phyloP scores from a whole-genome alignment of 2,797 vertebrate genomes.

The Sebastes iracundus region DNA sequence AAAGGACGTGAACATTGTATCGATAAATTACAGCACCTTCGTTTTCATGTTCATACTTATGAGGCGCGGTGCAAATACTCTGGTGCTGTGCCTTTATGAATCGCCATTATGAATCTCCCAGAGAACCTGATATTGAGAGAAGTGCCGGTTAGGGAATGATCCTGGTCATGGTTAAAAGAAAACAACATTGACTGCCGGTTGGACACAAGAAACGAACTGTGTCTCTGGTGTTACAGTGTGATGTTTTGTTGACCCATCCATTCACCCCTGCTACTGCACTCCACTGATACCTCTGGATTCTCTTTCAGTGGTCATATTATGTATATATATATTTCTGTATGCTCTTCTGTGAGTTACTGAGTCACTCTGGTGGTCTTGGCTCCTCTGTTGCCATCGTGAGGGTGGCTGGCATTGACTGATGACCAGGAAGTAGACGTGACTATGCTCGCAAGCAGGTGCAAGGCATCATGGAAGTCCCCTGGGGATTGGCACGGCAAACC shows the following conservation, averaged over 20 bases:
- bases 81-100: no score
- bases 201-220: background rate
- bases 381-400: background rate
- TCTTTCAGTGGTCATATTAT: background rate
- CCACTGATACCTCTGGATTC: no score
- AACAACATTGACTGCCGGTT: background rate
- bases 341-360: background rate
- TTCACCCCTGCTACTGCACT: background rate
- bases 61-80: no score
- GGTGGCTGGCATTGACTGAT: constrained; percentile 46
- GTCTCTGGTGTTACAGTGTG: background rate
- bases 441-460: constrained; percentile 58
- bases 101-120: no score
- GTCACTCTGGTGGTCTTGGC: constrained; percentile 14
- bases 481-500: constrained; percentile 27
- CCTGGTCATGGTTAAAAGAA: background rate
- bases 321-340: background rate
- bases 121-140: no score
- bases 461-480: constrained; percentile 48
- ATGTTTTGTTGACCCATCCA: background rate
- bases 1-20: no score
- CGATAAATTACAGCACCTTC: no score
- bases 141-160: background rate
- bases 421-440: constrained; percentile 45
- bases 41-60: no score